A percentile compares a stretch with the other conserved stretches of the same genome.
Conservation (phyloP, 2,888 invertebrate genomes). For the Tenthredo mesomela region DNA sequence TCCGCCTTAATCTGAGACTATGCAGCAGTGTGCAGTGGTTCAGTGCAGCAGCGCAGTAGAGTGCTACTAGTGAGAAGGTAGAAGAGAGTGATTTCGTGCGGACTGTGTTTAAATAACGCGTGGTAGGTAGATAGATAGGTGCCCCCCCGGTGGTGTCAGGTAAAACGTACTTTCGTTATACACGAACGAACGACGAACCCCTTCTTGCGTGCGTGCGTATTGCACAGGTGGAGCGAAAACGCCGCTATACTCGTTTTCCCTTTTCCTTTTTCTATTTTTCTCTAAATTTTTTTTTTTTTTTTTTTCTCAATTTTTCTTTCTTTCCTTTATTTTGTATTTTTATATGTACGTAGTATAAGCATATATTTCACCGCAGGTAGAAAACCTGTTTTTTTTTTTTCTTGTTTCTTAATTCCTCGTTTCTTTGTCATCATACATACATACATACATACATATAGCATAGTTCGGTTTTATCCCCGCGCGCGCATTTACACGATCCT, state of each 20-base stretch:
- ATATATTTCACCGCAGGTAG: conserved; percentile 51
- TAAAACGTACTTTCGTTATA: conserved; percentile 2
- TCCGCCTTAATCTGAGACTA: conserved; percentile 67
- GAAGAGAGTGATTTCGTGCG: conserved; percentile 8
- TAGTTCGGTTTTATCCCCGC: background rate
- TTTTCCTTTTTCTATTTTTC: background rate
- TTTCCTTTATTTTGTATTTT: background rate
- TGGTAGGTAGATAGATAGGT: conserved; percentile 8
- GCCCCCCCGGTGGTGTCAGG: conserved; percentile 20
- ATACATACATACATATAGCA: no score
- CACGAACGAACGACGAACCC: background rate
- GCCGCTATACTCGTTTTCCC: background rate
- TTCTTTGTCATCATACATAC: conserved; percentile 54
- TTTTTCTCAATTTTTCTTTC: background rate
- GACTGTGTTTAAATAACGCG: conserved; percentile 16
- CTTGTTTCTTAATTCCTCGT: conserved; percentile 53
- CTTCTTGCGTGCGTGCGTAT: conserved; percentile 47
- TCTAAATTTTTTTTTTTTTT: background rate
- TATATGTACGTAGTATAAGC: background rate
- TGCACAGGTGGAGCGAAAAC: conserved; percentile 65
- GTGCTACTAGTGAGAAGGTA: background rate
- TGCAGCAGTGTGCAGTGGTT: conserved; percentile 40
- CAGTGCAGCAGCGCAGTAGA: conserved; percentile 38
- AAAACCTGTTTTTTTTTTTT: conserved; percentile 63
- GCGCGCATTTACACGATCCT: background rate